These are phyloP conservation scores for Cheilosia urbana DNA, from an alignment of 2,888 invertebrate species.

Conservation along the genomic window DNA sequence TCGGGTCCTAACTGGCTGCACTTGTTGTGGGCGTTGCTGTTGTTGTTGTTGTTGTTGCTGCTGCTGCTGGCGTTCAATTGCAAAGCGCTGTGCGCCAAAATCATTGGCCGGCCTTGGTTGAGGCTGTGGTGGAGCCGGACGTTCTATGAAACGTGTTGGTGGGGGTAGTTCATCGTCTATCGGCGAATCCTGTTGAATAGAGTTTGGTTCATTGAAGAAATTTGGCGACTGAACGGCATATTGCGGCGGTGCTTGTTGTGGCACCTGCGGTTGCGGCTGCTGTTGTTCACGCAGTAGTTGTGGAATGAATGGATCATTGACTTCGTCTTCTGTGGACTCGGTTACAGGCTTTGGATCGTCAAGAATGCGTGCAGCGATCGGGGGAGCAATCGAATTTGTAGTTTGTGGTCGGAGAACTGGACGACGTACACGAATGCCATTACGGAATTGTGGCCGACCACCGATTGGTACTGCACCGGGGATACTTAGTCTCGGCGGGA, in stretches of 20 bases:
- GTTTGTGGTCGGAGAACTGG: slow-evolving; percentile 84
- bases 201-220: slow-evolving; percentile 80
- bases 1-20: slow-evolving; percentile 60
- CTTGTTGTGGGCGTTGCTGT: slow-evolving; percentile 73
- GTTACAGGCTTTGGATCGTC: slow-evolving; percentile 87
- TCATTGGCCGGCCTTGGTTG: slow-evolving; percentile 79
- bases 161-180: slow-evolving; percentile 79
- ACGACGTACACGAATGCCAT: slow-evolving; percentile 81
- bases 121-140: slow-evolving; percentile 77
- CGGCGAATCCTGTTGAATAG: slow-evolving; percentile 84
- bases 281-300: slow-evolving; percentile 82
- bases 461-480: slow-evolving; percentile 86
- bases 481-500: slow-evolving; percentile 87
- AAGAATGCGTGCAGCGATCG: slow-evolving; percentile 79
- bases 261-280: slow-evolving; percentile 82
- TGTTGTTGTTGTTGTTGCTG: slow-evolving; percentile 70
- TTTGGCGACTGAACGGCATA: slow-evolving; percentile 79
- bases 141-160: slow-evolving; percentile 81
- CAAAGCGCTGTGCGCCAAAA: slow-evolving; percentile 80
- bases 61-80: slow-evolving; percentile 78
- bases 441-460: slow-evolving; percentile 79
- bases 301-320: slow-evolving; percentile 85
- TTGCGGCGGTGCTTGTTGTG: slow-evolving; percentile 81
- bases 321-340: slow-evolving; percentile 87
- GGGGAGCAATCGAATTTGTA: slow-evolving; percentile 84